Percentiles rank a stretch among this genome's conserved stretches.
Conservation (phyloP, 2,113 vertebrate genomes). For the Panurus biarmicus region DNA sequence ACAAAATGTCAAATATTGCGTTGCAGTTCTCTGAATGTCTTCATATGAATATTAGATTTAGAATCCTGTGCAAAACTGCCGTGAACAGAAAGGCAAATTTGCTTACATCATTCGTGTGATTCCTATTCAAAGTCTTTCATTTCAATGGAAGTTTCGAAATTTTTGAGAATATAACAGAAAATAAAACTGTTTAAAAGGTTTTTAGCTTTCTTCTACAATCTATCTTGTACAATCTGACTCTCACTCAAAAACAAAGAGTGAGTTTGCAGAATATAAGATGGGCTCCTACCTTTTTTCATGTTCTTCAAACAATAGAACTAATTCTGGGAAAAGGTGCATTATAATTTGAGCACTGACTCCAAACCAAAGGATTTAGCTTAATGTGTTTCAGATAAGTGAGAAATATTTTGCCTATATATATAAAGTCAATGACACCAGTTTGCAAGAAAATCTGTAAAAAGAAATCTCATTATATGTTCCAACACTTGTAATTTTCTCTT, state of each 20-base stretch:
- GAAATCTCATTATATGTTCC: background rate
- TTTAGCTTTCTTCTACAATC: background rate
- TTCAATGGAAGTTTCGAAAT: background rate
- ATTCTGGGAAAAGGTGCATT: background rate
- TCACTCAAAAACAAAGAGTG: background rate
- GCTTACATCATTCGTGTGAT: rapidly evolving
- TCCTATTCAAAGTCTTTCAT: background rate
- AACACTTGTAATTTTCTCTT: background rate
- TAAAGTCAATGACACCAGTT: background rate
- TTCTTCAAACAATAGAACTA: background rate
- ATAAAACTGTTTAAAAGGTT: background rate
- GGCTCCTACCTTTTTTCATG: background rate
- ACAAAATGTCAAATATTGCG: background rate
- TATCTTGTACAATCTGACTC: background rate
- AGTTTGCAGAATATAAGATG: background rate
- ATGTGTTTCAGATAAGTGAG: background rate
- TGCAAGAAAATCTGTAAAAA: background rate
- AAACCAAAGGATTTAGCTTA: background rate
- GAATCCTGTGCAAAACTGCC: background rate
- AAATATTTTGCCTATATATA: background rate
- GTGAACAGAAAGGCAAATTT: background rate
- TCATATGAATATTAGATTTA: background rate
- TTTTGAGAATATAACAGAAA: background rate
- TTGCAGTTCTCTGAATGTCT: background rate
- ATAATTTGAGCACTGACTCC: background rate